Evolutionary conservation across 2,888 invertebrate genomes (phyloP).

Genomic region (Venusia cambrica): DNA sequence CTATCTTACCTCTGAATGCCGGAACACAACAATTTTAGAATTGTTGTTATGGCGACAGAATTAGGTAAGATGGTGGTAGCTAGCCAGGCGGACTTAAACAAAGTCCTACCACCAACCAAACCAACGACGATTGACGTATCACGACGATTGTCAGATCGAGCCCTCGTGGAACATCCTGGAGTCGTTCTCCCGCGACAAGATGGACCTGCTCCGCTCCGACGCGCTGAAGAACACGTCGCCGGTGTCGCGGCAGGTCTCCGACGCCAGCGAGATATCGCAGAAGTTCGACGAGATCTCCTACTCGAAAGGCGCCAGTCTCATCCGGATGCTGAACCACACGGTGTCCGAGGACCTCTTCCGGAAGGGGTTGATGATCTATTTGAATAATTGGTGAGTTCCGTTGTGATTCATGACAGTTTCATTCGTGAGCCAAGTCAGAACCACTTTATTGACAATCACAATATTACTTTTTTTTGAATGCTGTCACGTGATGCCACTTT

Average conservation of each 20-base stretch:
- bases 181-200: conserved; percentile 75
- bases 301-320: conserved; percentile 79
- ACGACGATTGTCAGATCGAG: conserved; percentile 64
- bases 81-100: no score
- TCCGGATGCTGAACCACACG: conserved; percentile 82
- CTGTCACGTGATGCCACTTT: no score
- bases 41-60: no score
- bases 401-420: not conserved
- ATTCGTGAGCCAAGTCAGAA: no score
- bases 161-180: conserved; percentile 80
- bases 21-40: no score
- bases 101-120: no score
- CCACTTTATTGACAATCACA: no score
- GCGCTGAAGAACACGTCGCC: conserved; percentile 79
- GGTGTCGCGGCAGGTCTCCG: conserved; percentile 71
- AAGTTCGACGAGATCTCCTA: conserved; percentile 82
- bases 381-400: conserved; percentile 76
- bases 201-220: conserved; percentile 77
- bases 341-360: conserved; percentile 74
- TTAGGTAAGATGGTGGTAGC: no score
- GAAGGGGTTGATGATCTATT: conserved; percentile 73
- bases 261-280: conserved; percentile 80
- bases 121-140: not conserved
- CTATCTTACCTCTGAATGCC: no score
- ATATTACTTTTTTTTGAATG: no score